phyloP scores from a whole-genome alignment of 2,888 invertebrate genomes.

The Ormyrus nitidulus region DNA sequence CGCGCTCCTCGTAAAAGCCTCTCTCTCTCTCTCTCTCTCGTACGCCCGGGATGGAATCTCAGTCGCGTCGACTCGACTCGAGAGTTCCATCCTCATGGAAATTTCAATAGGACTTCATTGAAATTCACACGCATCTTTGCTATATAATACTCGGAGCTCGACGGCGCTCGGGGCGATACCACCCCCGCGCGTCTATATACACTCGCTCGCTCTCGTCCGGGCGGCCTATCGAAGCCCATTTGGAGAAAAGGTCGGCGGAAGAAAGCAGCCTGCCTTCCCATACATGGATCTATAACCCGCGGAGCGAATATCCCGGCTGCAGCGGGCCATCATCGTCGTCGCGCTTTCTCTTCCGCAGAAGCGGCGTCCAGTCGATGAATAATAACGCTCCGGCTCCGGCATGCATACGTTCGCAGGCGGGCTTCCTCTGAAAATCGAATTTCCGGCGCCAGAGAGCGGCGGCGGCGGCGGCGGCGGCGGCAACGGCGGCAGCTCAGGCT shows the following conservation, averaged over 20 bases:
- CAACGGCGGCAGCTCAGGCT: background rate
- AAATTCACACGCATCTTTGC: conserved; percentile 42
- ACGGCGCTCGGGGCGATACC: background rate
- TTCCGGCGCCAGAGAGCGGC: conserved; percentile 41
- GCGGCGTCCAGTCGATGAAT: conserved; percentile 48
- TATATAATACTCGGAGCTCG: too few relatives aligned
- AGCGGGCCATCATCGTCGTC: background rate
- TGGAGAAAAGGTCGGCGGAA: conserved; percentile 33
- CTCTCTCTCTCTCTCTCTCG: background rate
- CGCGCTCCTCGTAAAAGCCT: conserved; percentile 29
- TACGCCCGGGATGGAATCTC: conserved; percentile 15
- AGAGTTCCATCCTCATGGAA: conserved; percentile 37
- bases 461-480: background rate
- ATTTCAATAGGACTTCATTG: conserved; percentile 48
- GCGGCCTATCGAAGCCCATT: conserved; percentile 44
- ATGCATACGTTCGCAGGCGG: conserved; percentile 23
- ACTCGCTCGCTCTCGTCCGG: background rate
- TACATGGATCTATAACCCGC: background rate
- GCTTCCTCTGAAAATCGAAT: conserved; percentile 54
- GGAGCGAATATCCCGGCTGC: background rate
- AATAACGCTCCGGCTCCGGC: conserved; percentile 35
- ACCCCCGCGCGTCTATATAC: background rate
- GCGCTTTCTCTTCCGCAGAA: conserved; percentile 17
- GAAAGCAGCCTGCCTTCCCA: background rate
- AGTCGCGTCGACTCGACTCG: background rate